Conservation (phyloP, 23 tunicate genomes). For the Oikopleura dioica region DNA sequence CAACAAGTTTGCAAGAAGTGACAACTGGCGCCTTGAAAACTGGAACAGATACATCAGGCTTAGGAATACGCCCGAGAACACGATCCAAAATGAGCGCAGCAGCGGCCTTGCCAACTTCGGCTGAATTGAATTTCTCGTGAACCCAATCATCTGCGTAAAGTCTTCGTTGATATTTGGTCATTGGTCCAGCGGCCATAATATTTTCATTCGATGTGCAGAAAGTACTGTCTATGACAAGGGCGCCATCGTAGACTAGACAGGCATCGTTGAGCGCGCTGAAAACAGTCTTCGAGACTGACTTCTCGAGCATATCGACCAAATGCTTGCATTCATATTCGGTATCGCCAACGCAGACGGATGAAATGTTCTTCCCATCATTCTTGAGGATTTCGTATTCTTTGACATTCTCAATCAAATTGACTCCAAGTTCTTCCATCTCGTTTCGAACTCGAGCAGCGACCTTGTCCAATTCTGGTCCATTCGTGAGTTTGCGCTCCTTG, state of each 20-base stretch:
- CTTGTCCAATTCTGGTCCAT: too few species aligned
- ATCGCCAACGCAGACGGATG: too few species aligned
- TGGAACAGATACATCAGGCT: neutral
- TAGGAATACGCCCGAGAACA: too few species aligned
- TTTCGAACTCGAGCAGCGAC: too few species aligned
- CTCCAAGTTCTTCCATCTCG: too few species aligned
- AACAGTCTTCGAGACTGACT: neutral
- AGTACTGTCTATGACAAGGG: slow-evolving; percentile 43
- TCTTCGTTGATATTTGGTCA: slow-evolving; percentile 59
- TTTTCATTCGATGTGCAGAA: slow-evolving; percentile 49
- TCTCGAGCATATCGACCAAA: neutral
- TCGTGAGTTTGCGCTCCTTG: too few species aligned
- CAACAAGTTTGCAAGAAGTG: neutral
- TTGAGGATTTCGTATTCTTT: too few species aligned
- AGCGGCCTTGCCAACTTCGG: slow-evolving; percentile 68
- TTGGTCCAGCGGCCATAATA: slow-evolving; percentile 71
- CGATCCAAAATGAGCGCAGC: slow-evolving; percentile 37
- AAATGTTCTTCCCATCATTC: too few species aligned
- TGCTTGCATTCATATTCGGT: neutral
- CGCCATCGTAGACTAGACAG: slow-evolving; percentile 81
- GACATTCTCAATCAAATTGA: too few species aligned
- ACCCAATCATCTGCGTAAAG: slow-evolving; percentile 50
- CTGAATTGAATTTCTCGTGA: slow-evolving; percentile 24
- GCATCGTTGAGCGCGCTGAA: slow-evolving; percentile 49
- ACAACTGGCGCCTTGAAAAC: neutral